Percentiles rank a stretch among this genome's conserved stretches.
Evolutionary conservation across 2,797 vertebrate species (phyloP).

Genomic region (Lagorchestes hirsutus): DNA sequence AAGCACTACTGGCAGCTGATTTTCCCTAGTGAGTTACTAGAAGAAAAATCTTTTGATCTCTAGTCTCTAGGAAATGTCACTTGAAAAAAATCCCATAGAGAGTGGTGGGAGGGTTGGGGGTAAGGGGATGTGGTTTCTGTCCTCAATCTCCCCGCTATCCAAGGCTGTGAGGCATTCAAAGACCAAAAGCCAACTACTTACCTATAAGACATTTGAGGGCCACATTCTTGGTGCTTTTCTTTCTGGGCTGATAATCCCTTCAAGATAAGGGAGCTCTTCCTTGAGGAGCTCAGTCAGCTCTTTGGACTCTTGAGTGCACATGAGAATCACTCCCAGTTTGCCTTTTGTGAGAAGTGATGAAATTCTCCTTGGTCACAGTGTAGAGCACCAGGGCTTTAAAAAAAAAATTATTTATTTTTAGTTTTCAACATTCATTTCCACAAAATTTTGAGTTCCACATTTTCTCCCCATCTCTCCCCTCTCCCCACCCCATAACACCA

Average conservation of each 20-base stretch:
- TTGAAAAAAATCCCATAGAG: constrained; percentile 15
- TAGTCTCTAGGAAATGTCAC: constrained; percentile 33
- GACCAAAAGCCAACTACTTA: constrained; percentile 48
- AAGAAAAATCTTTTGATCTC: constrained; percentile 46
- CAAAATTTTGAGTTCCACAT: too few species aligned
- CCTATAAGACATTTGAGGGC: constrained; percentile 28
- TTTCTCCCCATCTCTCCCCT: too few species aligned
- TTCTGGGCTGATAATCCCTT: constrained; percentile 17
- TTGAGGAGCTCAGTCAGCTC: constrained; percentile 33
- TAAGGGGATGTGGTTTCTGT: not conserved
- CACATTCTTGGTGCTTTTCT: not conserved
- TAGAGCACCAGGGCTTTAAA: not conserved
- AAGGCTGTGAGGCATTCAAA: constrained; percentile 31
- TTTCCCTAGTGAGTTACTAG: constrained; percentile 34
- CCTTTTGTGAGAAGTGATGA: constrained; percentile 16
- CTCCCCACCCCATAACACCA: too few species aligned
- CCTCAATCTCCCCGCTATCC: not conserved
- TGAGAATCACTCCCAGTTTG: not conserved
- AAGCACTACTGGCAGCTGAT: not conserved
- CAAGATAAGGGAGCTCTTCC: constrained; percentile 43
- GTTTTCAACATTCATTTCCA: too few species aligned
- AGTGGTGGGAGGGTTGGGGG: not conserved
- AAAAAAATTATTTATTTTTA: too few species aligned
- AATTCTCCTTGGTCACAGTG: constrained; percentile 22
- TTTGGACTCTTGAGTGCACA: not conserved